A percentile compares a stretch with the other conserved stretches of the same genome.
These are phyloP conservation scores for Nibea coibor DNA, from an alignment of 2,113 vertebrate genomes.

Conservation along the genomic window DNA sequence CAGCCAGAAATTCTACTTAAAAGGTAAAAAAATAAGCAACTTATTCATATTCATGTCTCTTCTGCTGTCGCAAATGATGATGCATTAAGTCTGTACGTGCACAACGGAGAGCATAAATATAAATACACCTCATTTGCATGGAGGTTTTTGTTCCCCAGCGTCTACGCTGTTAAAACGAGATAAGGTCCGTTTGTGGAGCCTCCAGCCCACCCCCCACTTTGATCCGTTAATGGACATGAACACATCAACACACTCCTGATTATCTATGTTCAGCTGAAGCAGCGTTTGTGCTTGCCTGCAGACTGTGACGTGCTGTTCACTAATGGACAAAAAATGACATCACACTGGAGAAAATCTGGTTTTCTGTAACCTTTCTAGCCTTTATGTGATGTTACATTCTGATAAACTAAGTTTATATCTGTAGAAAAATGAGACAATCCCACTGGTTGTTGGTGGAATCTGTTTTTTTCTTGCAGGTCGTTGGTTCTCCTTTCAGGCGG, in stretches of 20 bases:
- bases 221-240: conserved; percentile 10
- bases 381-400: neutral
- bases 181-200: neutral
- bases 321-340: neutral
- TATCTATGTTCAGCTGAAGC: neutral
- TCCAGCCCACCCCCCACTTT: neutral
- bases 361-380: neutral
- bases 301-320: neutral
- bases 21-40: conserved; percentile 9
- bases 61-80: neutral
- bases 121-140: neutral
- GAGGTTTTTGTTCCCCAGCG: neutral
- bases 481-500: neutral
- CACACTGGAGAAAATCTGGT: neutral
- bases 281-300: conserved; percentile 3
- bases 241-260: conserved; percentile 5
- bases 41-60: neutral
- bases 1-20: neutral
- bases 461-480: neutral
- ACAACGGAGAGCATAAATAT: neutral
- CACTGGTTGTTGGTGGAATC: neutral
- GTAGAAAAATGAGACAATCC: neutral
- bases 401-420: neutral
- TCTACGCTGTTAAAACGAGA: neutral
- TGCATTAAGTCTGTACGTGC: neutral